Percentiles rank a stretch among this genome's conserved stretches.
Conservation (phyloP, 2,888 invertebrate genomes). For the Monopis laevigella region DNA sequence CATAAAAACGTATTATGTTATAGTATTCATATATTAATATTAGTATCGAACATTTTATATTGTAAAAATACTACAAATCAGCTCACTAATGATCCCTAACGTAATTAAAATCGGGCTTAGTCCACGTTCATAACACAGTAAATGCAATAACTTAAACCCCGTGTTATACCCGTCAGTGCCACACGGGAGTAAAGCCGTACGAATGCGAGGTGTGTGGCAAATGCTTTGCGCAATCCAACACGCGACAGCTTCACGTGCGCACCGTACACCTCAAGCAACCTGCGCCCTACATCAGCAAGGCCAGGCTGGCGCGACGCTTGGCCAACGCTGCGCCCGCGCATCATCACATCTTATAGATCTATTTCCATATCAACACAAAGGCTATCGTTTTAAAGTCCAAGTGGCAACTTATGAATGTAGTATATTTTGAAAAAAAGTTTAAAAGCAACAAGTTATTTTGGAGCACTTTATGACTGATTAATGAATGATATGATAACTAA, state of each 20-base stretch:
- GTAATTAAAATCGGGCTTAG: too few relatives aligned
- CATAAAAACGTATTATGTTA: too few relatives aligned
- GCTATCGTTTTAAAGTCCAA: not conserved
- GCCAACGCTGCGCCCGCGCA: not conserved
- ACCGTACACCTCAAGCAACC: slow-evolving; percentile 38
- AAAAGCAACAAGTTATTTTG: not conserved
- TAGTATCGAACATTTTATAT: too few relatives aligned
- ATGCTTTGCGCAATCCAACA: slow-evolving; percentile 44
- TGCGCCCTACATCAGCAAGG: slow-evolving; percentile 33
- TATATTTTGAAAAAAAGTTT: not conserved
- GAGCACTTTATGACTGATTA: too few relatives aligned
- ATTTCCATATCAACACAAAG: not conserved
- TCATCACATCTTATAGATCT: not conserved
- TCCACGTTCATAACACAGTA: too few relatives aligned
- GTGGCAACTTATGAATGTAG: not conserved
- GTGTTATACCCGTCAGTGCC: slow-evolving; percentile 25
- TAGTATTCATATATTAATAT: too few relatives aligned
- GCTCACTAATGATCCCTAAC: too few relatives aligned
- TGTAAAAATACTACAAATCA: too few relatives aligned
- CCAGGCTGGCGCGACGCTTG: slow-evolving; percentile 25
- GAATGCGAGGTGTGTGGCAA: slow-evolving; percentile 46
- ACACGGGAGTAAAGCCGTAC: slow-evolving; percentile 46
- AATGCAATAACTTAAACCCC: too few relatives aligned
- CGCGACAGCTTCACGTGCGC: slow-evolving; percentile 39
- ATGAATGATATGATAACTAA: too few relatives aligned